Evolutionary conservation across 2,113 vertebrate genomes (phyloP).

Genomic region (Australoheros scitulus): DNA sequence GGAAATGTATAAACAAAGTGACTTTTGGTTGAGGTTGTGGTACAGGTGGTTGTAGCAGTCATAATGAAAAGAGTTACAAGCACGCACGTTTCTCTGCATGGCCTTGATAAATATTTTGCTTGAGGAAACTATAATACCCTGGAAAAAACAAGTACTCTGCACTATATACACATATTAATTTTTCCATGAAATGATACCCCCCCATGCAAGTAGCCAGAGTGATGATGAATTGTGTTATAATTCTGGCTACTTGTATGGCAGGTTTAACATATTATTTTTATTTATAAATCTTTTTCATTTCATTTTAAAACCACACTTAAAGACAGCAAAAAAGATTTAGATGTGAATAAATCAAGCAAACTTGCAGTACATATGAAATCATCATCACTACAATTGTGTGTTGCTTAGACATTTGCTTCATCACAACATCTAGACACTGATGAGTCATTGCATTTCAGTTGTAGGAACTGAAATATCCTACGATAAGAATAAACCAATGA

Average conservation of each 20-base stretch:
- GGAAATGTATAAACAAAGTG: not conserved
- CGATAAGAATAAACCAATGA: conserved; percentile 22
- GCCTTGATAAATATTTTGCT: not conserved
- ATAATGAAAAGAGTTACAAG: conserved; percentile 14
- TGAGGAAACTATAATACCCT: not conserved
- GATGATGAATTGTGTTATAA: no score
- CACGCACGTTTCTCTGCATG: not conserved
- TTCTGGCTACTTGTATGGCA: not conserved
- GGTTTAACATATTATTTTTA: not conserved
- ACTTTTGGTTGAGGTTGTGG: conserved; percentile 1
- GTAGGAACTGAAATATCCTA: conserved; percentile 12
- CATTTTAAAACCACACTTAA: not conserved
- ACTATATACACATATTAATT: not conserved
- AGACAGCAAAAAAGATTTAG: not conserved
- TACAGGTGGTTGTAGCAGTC: not conserved
- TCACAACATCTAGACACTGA: not conserved
- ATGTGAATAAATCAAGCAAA: not conserved
- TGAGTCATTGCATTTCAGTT: conserved; percentile 29
- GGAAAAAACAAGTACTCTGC: conserved; percentile 4
- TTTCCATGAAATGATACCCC: not conserved
- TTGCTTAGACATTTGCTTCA: not conserved
- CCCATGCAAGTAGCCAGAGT: no score
- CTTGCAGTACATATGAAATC: not conserved
- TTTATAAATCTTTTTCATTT: not conserved
- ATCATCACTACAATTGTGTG: not conserved